These are phyloP conservation scores for Macrostomum lignano DNA, from an alignment of 1,140 invertebrate genomes.

Conservation along the genomic window DNA sequence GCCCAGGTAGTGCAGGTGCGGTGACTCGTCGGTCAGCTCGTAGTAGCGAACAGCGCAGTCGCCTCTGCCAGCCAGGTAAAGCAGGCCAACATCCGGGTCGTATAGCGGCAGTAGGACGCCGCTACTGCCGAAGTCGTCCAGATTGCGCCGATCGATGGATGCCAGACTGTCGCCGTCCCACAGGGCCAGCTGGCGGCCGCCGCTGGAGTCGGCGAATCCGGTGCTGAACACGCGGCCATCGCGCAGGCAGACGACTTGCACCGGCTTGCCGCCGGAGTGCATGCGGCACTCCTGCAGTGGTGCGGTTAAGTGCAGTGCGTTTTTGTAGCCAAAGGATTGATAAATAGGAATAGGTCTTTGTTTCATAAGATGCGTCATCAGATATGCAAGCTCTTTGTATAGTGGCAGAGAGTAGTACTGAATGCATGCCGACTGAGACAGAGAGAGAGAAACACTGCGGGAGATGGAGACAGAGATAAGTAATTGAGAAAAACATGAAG, in stretches of 20 bases:
- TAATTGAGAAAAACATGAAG: no score
- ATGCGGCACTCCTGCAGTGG: slow-evolving; percentile 12
- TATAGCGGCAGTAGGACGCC: slow-evolving; percentile 27
- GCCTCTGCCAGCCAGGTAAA: slow-evolving; percentile 17
- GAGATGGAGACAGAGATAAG: no score
- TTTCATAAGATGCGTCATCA: no score
- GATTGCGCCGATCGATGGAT: slow-evolving; percentile 9
- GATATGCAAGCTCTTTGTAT: no score
- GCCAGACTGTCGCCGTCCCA: no score
- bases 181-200: slow-evolving; percentile 25
- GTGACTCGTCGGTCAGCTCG: not conserved
- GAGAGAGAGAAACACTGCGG: no score
- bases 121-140: slow-evolving; percentile 24
- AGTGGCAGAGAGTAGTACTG: no score
- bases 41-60: slow-evolving; percentile 1
- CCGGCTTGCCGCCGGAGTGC: slow-evolving; percentile 23
- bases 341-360: no score
- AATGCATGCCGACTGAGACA: no score
- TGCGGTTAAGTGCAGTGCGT: no score
- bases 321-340: no score
- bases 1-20: not conserved
- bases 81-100: slow-evolving; percentile 22
- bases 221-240: slow-evolving; percentile 25
- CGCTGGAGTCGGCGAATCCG: slow-evolving; percentile 25
- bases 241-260: slow-evolving; percentile 17